These are phyloP conservation scores for Zophobas morio DNA, from an alignment of 1,140 invertebrate genomes.

Conservation along the genomic window DNA sequence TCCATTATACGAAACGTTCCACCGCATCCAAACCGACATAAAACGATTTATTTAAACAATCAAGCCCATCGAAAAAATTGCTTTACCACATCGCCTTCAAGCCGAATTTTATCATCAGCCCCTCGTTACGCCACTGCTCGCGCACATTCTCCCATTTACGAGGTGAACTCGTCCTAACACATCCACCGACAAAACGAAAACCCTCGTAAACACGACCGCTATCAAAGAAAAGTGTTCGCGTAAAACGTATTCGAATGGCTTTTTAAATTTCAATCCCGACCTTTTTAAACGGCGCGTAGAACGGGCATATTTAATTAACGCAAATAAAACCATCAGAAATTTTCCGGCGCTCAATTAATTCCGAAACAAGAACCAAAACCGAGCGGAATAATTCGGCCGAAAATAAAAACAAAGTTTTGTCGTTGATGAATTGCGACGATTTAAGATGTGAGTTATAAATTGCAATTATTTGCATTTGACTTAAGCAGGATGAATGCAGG, in stretches of 20 bases:
- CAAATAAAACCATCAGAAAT: neutral
- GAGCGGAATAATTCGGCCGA: constrained; percentile 13
- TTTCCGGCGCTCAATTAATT: constrained; percentile 17
- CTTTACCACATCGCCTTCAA: too few relatives aligned
- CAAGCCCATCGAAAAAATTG: too few relatives aligned
- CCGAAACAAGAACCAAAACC: constrained; percentile 13
- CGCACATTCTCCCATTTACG: constrained; percentile 13
- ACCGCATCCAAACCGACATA: too few relatives aligned
- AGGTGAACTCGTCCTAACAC: constrained; percentile 12
- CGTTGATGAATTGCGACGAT: constrained; percentile 6
- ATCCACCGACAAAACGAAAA: constrained; percentile 3
- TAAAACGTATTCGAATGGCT: constrained; percentile 41
- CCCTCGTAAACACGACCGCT: constrained; percentile 35
- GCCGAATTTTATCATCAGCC: too few relatives aligned
- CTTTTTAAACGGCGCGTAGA: constrained; percentile 10
- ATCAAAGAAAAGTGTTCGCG: constrained; percentile 21
- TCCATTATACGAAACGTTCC: too few relatives aligned
- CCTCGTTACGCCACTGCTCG: constrained; percentile 2
- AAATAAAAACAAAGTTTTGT: constrained; percentile 26
- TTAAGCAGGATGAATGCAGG: constrained; percentile 2
- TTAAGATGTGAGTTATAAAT: neutral
- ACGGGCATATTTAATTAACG: constrained; percentile 34
- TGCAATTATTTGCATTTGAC: constrained; percentile 22
- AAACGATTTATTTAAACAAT: too few relatives aligned
- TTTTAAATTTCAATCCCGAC: constrained; percentile 38